Evolutionary conservation across 2,888 invertebrate species (phyloP).

Genomic region (Hydriomena furcata): DNA sequence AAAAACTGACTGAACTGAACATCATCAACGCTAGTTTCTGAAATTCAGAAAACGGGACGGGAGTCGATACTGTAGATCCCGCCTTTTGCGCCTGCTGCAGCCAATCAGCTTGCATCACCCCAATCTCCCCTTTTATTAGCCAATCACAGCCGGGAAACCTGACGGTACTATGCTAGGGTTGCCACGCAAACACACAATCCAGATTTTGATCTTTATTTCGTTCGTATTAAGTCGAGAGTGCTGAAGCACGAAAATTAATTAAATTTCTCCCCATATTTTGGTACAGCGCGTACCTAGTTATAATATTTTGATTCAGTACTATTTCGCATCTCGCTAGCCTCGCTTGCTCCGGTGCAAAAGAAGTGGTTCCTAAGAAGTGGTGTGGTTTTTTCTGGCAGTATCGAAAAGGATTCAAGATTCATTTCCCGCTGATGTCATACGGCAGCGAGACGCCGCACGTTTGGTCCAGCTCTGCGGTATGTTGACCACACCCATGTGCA

Average conservation of each 20-base stretch:
- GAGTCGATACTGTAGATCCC: constrained; percentile 53
- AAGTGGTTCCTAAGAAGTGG: constrained; percentile 34
- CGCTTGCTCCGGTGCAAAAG: constrained; percentile 33
- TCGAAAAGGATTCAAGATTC: constrained; percentile 76
- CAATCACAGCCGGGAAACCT: constrained; percentile 68
- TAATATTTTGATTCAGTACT: constrained; percentile 70
- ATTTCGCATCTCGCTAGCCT: constrained; percentile 42
- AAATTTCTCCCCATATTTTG: constrained; percentile 50
- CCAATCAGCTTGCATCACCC: constrained; percentile 64
- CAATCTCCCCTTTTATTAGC: constrained; percentile 51
- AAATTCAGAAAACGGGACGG: constrained; percentile 47
- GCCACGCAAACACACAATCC: constrained; percentile 23
- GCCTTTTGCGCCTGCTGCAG: constrained; percentile 63
- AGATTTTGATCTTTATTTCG: constrained; percentile 27
- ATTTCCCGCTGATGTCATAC: constrained; percentile 83
- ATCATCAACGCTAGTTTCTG: constrained; percentile 14
- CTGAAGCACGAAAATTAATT: constrained; percentile 50
- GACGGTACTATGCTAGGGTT: constrained; percentile 57
- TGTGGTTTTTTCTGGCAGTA: constrained; percentile 47
- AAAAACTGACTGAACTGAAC: neutral
- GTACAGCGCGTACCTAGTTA: constrained; percentile 52
- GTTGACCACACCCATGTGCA: constrained; percentile 31
- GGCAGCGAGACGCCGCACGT: constrained; percentile 81
- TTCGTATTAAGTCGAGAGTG: constrained; percentile 32
- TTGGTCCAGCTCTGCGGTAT: constrained; percentile 78